A percentile compares a stretch with the other conserved stretches of the same genome.
phyloP scores from a whole-genome alignment of 2,888 invertebrate species.

The Volucella bombylans region DNA sequence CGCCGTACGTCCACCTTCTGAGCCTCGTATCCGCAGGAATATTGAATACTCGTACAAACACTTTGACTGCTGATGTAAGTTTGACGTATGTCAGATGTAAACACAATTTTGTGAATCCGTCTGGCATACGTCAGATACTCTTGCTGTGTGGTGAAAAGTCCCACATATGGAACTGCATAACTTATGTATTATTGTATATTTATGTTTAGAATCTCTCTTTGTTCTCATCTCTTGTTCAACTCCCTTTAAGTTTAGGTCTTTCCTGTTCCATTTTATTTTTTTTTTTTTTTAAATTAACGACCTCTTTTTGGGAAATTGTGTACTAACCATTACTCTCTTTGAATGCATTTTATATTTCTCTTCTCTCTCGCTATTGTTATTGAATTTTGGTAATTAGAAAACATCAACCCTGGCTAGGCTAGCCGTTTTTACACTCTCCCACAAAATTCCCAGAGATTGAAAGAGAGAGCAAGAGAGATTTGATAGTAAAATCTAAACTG shows the following conservation, averaged over 20 bases:
- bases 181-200: too few species aligned
- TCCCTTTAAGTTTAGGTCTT: conserved; percentile 24
- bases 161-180: too few species aligned
- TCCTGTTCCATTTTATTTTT: conserved; percentile 35
- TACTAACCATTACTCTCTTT: conserved; percentile 17
- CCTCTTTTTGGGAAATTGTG: conserved; percentile 36
- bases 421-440: conserved; percentile 16
- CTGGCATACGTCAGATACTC: too few species aligned
- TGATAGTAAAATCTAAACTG: conserved; percentile 65
- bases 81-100: too few species aligned
- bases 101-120: too few species aligned
- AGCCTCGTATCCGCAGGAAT: too few species aligned
- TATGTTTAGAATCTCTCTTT: conserved; percentile 19
- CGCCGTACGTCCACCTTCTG: too few species aligned
- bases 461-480: conserved; percentile 6
- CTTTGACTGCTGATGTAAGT: too few species aligned
- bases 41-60: too few species aligned
- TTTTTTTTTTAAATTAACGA: conserved; percentile 36
- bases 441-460: background rate
- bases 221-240: conserved; percentile 23
- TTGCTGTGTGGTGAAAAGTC: too few species aligned
- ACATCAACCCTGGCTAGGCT: conserved; percentile 14
- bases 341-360: conserved; percentile 16
- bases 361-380: conserved; percentile 66
- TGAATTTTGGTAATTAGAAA: conserved; percentile 48